Conservation (phyloP, 2,113 vertebrate species). For the Neogobius melanostomus region DNA sequence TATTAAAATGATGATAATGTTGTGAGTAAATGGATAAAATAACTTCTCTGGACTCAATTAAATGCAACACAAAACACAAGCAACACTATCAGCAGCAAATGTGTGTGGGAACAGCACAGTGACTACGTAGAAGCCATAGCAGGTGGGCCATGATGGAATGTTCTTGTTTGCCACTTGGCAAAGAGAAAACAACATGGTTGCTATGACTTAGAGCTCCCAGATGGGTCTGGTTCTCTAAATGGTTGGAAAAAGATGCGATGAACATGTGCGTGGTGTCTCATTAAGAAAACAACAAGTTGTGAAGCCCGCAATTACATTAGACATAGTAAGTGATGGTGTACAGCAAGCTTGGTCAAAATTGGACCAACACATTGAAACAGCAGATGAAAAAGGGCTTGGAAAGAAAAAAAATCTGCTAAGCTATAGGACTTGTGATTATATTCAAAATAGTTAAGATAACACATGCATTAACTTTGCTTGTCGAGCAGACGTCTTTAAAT, state of each 20-base stretch:
- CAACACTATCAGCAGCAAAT: constrained; percentile 38
- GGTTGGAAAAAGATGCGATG: constrained; percentile 23
- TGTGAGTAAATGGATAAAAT: constrained; percentile 39
- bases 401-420: no score
- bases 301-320: constrained; percentile 17
- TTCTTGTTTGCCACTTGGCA: constrained; percentile 38
- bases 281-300: constrained; percentile 16
- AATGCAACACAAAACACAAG: constrained; percentile 19
- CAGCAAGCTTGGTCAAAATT: neutral
- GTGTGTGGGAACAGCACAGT: constrained; percentile 16
- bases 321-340: constrained; percentile 10
- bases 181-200: constrained; percentile 28
- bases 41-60: constrained; percentile 46
- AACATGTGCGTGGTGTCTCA: constrained; percentile 22
- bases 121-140: constrained; percentile 21
- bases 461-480: no score
- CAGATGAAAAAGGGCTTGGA: no score
- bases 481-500: no score
- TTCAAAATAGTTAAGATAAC: no score
- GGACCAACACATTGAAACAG: neutral
- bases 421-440: no score
- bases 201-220: constrained; percentile 40
- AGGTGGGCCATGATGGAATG: constrained; percentile 31
- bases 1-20: constrained; percentile 49
- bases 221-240: constrained; percentile 39